Conservation (phyloP, 2,113 vertebrate species). For the Coturnix japonica region DNA sequence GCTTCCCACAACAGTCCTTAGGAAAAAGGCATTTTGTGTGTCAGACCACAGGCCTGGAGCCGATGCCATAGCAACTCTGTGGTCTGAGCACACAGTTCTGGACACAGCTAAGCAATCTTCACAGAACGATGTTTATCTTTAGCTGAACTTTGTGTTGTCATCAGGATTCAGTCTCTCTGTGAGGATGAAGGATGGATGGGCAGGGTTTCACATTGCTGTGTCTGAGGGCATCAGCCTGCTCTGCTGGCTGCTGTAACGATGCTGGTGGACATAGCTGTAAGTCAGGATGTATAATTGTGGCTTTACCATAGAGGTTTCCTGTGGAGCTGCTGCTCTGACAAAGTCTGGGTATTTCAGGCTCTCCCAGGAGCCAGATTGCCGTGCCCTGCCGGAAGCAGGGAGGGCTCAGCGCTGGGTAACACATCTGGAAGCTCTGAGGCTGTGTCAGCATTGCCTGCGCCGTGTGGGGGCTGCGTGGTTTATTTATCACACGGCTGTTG, state of each 20-base stretch:
- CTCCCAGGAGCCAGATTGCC: background rate
- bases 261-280: background rate
- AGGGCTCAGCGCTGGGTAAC: background rate
- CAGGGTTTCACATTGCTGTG: background rate
- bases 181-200: constrained; percentile 11
- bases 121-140: constrained; percentile 49
- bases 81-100: constrained; percentile 34
- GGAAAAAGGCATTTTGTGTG: constrained; percentile 73
- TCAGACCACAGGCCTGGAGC: constrained; percentile 67
- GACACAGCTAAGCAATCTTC: constrained; percentile 46
- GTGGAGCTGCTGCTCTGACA: constrained; percentile 14
- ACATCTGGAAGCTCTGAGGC: background rate
- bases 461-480: background rate
- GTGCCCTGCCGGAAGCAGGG: background rate
- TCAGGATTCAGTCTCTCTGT: constrained; percentile 56
- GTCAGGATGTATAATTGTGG: background rate
- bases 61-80: constrained; percentile 70
- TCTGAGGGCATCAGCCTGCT: background rate
- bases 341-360: background rate
- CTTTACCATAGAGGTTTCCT: constrained; percentile 3
- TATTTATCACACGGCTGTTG: background rate
- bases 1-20: constrained; percentile 69
- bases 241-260: background rate
- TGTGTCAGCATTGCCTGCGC: background rate
- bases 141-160: constrained; percentile 20